Base-by-base conservation (phyloP, 2,888 invertebrate genomes). In the Drosophila tanythrix region DNA sequence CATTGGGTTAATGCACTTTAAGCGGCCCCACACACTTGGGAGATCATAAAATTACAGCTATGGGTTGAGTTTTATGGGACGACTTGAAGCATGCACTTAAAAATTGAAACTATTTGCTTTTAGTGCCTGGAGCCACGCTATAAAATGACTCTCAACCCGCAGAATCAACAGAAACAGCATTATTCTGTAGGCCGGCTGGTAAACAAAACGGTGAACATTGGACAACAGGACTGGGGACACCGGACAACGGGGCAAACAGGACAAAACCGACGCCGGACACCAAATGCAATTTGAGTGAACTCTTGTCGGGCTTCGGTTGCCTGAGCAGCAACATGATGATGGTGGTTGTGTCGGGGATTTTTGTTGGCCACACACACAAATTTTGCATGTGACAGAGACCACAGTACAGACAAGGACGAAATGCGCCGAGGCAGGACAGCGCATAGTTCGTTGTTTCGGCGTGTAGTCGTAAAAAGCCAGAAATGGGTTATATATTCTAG, bases 251-350 rank as follows among this genome's bases (percentile, higher is more conserved):
- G 46, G 46, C 21, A 46, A 46, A 46, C 46, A 25, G 25, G 25
- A 8, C 46, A 43, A 25, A 60, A 65, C 7, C 36, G 35, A n/a
- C 6, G 46, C 43, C 85, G 84, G 81, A 83, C 78, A 76, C 50
- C 81, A 81, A 86, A 90, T 86, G 90, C 85, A 86, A 86, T 86
- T 86, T 86, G 82, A 90, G 89, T 88, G 89, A 86, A 83, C 89
- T 90, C 86, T 81, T 83, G 90, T 83, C 64, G 85, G 81, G 83
- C 74, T 76, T 74, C 85, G 83, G 77, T 85, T 78, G 88, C 83
- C 83, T 83, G 88, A 67, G 63, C 86, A 85, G 63, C 77, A 85
- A 87, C 84, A 88, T 65, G 63, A 63, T 48, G 71, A 38, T 58
- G 63, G 31, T 35, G 70, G 78, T 64, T 52, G 38, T 81, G 78